Base-by-base conservation (phyloP, 2,113 vertebrate species). In the Odobenus rosmarus region DNA sequence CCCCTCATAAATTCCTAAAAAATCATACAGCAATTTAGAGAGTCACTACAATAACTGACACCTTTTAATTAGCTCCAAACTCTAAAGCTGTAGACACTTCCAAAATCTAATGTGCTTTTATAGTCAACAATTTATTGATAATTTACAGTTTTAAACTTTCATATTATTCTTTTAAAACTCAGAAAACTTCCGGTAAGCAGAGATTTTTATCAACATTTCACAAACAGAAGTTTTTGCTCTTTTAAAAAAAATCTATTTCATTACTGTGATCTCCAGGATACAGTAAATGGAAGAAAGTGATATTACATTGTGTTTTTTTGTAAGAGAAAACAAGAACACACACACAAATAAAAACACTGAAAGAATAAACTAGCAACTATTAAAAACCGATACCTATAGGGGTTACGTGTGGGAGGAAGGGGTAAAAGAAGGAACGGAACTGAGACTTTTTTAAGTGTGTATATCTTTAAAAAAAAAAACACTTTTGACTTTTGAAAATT, bases 201-300 rank as follows among this genome's bases (percentile, higher is more conserved):
- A 85, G 21, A 59, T 88, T 46, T 94, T 93, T 82, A 82, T 69
- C 19, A 59, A 76, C 7, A 86, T 92, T 86, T 88, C n/a, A 55
- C 28, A 6, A 82, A 61, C 1, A 90, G 19, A 92, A 79, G 42
- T 23, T 74, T 67, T 81, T 69, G 15, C 5, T 11, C 61, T 39
- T 12, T 28, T 31, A 4, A 31, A 80, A 62, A 55, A 82, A 53
- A 51, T 61, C 36, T 96, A 0, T 69, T 55, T 72, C 80, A 84
- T 18, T 85, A 76, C 26, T 13, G 0, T 87, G 3, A 80, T 84
- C 21, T 36, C 14, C 2, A 85, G 10, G 36, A 46, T 59, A 69
- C 0, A 82, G 23, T 72, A 59, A 95, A 92, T 71, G 21, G 53
- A 77, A 90, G 26, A 96, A 71, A 93, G 19, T 13, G 61, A 23